phyloP scores from a whole-genome alignment of 2,888 invertebrate species.

The Protonemura montana region DNA sequence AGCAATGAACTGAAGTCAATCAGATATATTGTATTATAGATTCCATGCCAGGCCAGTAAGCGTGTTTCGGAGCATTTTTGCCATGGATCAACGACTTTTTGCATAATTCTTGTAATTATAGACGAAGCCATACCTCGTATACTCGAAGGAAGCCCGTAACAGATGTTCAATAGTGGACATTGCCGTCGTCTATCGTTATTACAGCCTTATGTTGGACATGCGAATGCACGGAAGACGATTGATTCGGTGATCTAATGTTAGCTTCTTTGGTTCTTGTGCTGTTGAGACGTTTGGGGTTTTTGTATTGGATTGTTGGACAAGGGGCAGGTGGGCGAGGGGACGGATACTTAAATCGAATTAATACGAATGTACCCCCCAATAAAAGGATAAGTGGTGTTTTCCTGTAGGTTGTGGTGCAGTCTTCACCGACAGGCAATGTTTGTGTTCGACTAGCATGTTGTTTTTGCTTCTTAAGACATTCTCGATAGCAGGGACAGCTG shows the following conservation, averaged over 20 bases:
- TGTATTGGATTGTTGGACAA: neutral
- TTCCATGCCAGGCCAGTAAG: neutral
- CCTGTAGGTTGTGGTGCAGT: neutral
- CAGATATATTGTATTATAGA: constrained; percentile 31
- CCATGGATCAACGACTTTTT: constrained; percentile 47
- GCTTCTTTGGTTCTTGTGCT: neutral
- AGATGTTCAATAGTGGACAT: constrained; percentile 12
- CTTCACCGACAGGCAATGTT: neutral
- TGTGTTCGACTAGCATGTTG: neutral
- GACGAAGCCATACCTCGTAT: neutral
- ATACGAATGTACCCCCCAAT: constrained; percentile 12
- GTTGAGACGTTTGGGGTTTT: neutral
- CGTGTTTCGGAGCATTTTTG: constrained; percentile 33
- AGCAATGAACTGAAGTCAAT: constrained; percentile 43
- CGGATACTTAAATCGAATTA: neutral
- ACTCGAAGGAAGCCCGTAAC: neutral
- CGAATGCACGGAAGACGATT: neutral
- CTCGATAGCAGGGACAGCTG: neutral
- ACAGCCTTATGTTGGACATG: neutral
- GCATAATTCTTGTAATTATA: constrained; percentile 49
- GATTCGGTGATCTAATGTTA: neutral
- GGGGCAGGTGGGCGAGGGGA: neutral
- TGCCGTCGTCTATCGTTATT: neutral
- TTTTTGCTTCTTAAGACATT: neutral
- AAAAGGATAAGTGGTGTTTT: constrained; percentile 7